Percentiles rank a stretch among this genome's conserved stretches.
Evolutionary conservation across 1,140 invertebrate genomes (phyloP).

Genomic region (Drosophila pandora): DNA sequence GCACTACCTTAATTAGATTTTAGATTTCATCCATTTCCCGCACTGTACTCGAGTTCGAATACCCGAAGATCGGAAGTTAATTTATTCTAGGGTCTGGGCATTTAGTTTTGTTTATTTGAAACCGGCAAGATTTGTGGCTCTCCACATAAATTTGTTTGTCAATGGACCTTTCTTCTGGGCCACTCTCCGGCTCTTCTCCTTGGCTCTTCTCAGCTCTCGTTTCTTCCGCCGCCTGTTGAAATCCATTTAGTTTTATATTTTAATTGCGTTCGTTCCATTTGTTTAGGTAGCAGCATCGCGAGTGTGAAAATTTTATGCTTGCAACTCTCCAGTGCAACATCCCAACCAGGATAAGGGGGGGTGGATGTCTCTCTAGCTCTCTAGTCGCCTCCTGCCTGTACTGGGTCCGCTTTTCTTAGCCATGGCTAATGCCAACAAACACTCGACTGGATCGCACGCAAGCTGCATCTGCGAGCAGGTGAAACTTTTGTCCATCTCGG

Average conservation of each 20-base stretch:
- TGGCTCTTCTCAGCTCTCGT: background rate
- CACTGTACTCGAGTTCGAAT: slow-evolving; percentile 14
- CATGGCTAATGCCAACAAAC: slow-evolving; percentile 64
- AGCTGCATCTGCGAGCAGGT: slow-evolving; percentile 73
- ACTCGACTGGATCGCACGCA: slow-evolving; percentile 67
- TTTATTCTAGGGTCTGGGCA: slow-evolving; percentile 64
- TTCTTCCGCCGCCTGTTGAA: slow-evolving; percentile 29
- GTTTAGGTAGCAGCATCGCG: slow-evolving; percentile 51
- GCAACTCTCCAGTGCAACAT: slow-evolving; percentile 50
- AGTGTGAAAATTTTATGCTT: slow-evolving; percentile 42
- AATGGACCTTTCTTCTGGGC: slow-evolving; percentile 43
- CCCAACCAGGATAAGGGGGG: slow-evolving; percentile 33
- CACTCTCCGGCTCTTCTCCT: background rate
- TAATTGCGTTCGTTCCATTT: slow-evolving; percentile 41
- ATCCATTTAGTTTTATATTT: slow-evolving; percentile 51
- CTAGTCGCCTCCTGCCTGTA: slow-evolving; percentile 13
- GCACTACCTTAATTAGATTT: too few species aligned
- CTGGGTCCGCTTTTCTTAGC: slow-evolving; percentile 45
- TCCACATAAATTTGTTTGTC: slow-evolving; percentile 77
- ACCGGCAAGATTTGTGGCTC: slow-evolving; percentile 66
- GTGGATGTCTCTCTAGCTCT: background rate
- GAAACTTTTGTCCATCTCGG: slow-evolving; percentile 56
- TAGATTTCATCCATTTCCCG: background rate
- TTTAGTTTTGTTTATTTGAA: slow-evolving; percentile 76
- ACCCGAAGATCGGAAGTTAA: slow-evolving; percentile 65